A percentile compares a stretch with the other conserved stretches of the same genome.
Conservation (phyloP, 2,888 invertebrate genomes). For the Ephialtes manifestator region DNA sequence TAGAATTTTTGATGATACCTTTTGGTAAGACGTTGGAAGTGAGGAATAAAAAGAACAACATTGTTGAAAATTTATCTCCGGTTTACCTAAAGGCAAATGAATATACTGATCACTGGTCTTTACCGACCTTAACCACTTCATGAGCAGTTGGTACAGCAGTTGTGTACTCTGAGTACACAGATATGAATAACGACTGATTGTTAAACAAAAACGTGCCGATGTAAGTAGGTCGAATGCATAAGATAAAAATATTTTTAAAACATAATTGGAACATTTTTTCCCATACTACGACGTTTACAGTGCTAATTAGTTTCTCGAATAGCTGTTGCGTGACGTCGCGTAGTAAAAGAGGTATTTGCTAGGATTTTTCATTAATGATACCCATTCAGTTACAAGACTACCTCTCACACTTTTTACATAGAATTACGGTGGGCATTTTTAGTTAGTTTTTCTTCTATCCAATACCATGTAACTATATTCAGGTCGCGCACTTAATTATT, state of each 20-base stretch:
- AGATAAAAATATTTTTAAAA: not conserved
- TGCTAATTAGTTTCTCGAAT: not conserved
- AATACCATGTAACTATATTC: conserved; percentile 12
- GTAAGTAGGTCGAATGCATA: not conserved
- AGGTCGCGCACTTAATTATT: conserved; percentile 35
- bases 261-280: conserved; percentile 11
- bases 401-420: not conserved
- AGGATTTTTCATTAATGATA: not conserved
- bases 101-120: not conserved
- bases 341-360: not conserved
- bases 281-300: not conserved
- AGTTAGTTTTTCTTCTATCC: conserved; percentile 7
- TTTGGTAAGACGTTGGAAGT: not conserved
- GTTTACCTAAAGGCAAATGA: conserved; percentile 28
- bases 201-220: not conserved
- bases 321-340: not conserved
- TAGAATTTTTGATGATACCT: conserved; percentile 22
- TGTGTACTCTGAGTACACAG: too few species aligned
- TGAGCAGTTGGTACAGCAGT: too few species aligned
- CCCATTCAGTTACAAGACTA: conserved; percentile 5
- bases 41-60: not conserved
- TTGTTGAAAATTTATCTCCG: conserved; percentile 23
- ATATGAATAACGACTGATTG: not conserved
- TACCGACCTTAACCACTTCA: too few species aligned
- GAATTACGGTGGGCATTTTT: conserved; percentile 12